Evolutionary conservation across 2,113 vertebrate genomes (phyloP), one percentile per base, ranked within the genome.

Genomic region (Lipophrys pholis): DNA sequence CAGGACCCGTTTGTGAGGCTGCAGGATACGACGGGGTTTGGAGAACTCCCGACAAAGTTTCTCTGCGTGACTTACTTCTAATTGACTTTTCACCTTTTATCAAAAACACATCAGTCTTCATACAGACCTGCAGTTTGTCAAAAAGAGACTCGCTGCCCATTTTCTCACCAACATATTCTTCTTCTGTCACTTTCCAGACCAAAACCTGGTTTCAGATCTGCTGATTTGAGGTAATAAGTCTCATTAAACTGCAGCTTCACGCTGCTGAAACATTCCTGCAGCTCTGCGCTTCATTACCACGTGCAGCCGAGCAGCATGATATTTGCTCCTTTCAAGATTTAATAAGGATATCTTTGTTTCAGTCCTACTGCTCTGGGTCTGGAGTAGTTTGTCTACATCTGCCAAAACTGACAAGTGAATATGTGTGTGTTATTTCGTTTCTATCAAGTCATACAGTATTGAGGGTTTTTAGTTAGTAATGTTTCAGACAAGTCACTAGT

Each of bases 181-280:
- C 17, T 46, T 11, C 2, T 42, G 65, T 51, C 60, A 50, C 59
- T 51, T 69, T 55, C 52, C 68, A 51, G 65, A 73, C 64, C 11
- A 69, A 17, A 82, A 51, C 56, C 48, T 70, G 21, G 73, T 64
- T 83, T 80, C 70, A 79, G 76, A 70, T 75, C 69, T 30, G 56
- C 54, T 76, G 80, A 88, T 63, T 41, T 76, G 68, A 73, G 78
- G 78, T 16, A 60, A 90, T 90, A 86, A 69, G 76, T 90, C 85
- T 91, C 84, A 90, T 90, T 85, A 89, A 80, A 75, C 8, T 43
- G 15, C 45, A 72, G 75, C 59, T 36, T 35, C 53, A 61, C 38
- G 84, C 45, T 48, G 73, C 65, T 62, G 60, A 8, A 38, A 41
- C 52, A 21, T 63, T 69, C 43, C 46, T 57, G 48, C 59, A 55